Conservation (phyloP, 2,888 invertebrate species). For the Xestia ashworthii region DNA sequence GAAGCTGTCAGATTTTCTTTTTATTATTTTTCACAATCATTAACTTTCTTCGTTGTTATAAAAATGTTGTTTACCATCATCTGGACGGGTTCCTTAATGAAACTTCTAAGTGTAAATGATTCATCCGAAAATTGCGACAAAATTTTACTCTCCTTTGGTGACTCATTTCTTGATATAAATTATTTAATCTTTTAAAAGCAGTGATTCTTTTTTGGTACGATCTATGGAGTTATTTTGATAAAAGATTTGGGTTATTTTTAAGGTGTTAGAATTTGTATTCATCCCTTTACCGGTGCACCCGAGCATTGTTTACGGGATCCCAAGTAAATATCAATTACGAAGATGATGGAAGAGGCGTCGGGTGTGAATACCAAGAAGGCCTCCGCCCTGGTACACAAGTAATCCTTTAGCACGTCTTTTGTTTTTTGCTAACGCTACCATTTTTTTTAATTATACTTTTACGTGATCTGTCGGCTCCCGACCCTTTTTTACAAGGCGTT, state of each 20-base stretch:
- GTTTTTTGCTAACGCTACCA: constrained; percentile 42
- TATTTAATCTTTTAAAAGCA: constrained; percentile 24
- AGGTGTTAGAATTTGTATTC: constrained; percentile 34
- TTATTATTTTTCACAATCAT: constrained; percentile 36
- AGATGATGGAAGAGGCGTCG: constrained; percentile 56
- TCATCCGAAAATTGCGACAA: constrained; percentile 56
- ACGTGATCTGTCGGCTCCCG: constrained; percentile 4
- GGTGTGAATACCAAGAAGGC: constrained; percentile 66
- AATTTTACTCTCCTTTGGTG: constrained; percentile 37
- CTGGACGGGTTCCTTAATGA: constrained; percentile 33
- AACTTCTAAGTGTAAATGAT: constrained; percentile 53
- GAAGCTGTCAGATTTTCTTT: constrained; percentile 33
- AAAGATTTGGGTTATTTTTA: constrained; percentile 28
- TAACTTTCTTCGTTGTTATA: constrained; percentile 51
- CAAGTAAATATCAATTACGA: constrained; percentile 68
- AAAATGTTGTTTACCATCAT: constrained; percentile 35
- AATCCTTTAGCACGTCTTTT: constrained; percentile 61
- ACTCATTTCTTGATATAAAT: constrained; percentile 54
- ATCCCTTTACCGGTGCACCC: constrained; percentile 49
- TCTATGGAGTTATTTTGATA: constrained; percentile 2
- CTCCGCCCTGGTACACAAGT: constrained; percentile 57
- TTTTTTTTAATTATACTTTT: constrained; percentile 27
- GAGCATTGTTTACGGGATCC: constrained; percentile 62
- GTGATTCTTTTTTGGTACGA: constrained; percentile 6
- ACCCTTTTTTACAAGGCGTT: constrained; percentile 26